Conservation (phyloP, 1,140 invertebrate genomes). For the Littorina saxatilis region DNA sequence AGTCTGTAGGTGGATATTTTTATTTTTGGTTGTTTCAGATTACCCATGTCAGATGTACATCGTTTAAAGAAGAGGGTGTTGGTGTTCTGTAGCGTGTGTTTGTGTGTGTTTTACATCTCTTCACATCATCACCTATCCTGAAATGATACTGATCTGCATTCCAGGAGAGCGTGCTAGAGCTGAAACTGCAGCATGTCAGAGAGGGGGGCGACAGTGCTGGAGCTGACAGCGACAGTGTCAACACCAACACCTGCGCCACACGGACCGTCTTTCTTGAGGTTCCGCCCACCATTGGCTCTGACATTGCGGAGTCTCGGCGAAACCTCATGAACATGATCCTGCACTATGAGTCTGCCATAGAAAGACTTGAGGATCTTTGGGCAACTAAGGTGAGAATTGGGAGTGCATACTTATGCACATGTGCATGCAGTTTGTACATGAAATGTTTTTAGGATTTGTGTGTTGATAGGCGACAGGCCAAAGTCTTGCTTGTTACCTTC, state of each 20-base stretch:
- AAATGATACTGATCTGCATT: conserved; percentile 1
- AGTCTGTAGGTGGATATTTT: not conserved
- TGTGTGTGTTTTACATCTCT: not conserved
- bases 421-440: too few relatives aligned
- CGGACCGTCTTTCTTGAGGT: conserved; percentile 17
- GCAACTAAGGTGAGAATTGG: not conserved
- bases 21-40: too few relatives aligned
- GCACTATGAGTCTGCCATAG: conserved; percentile 22
- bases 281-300: not conserved
- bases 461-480: too few relatives aligned
- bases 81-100: not conserved
- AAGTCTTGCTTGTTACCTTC: too few relatives aligned
- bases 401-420: too few relatives aligned
- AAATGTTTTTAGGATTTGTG: too few relatives aligned
- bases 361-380: conserved; percentile 28
- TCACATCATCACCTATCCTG: too few relatives aligned
- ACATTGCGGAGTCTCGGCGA: not conserved
- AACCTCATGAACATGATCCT: conserved; percentile 30
- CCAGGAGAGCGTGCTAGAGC: conserved; percentile 19
- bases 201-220: too few relatives aligned
- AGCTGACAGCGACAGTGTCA: not conserved
- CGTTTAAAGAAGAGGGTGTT: not conserved
- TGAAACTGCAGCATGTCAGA: not conserved
- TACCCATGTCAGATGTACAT: too few relatives aligned
- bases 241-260: not conserved